Evolutionary conservation across 92 coral and sea anemone species (phyloP).

Genomic region (Scolanthus callimorphus): DNA sequence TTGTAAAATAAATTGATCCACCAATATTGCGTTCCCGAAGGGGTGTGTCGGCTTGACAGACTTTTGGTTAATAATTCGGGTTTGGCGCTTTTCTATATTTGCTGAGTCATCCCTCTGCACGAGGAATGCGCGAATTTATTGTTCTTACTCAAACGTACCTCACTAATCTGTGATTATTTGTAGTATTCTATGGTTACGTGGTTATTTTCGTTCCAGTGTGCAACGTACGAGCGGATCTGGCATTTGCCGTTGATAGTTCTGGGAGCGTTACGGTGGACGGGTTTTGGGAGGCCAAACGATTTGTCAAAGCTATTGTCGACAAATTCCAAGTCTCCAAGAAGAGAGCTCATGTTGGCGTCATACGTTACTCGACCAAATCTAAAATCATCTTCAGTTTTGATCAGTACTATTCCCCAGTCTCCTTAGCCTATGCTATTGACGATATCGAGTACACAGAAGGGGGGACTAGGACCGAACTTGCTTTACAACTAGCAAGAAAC

Average conservation of each 20-base stretch:
- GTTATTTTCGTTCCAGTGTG: conserved; percentile 42
- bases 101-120: too few relatives aligned
- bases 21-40: too few relatives aligned
- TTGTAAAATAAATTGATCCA: too few relatives aligned
- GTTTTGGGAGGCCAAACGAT: conserved; percentile 37
- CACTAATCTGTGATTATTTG: too few relatives aligned
- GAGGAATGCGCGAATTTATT: too few relatives aligned
- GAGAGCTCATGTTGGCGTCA: conserved; percentile 23
- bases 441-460: conserved; percentile 19
- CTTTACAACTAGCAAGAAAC: conserved; percentile 28
- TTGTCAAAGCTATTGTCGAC: conserved; percentile 24
- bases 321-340: conserved; percentile 10
- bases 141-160: too few relatives aligned
- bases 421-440: conserved; percentile 26
- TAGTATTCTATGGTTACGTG: too few relatives aligned
- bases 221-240: conserved; percentile 53
- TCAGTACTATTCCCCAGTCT: conserved; percentile 13
- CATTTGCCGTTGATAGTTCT: conserved; percentile 43
- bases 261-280: conserved; percentile 35
- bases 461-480: conserved; percentile 32
- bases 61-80: too few relatives aligned
- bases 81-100: too few relatives aligned
- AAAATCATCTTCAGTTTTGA: conserved; percentile 17
- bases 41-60: conserved; percentile 3
- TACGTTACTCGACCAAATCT: conserved; percentile 20